These are phyloP conservation scores for Phrynocephalus guinanensis DNA, from an alignment of 2,797 vertebrate genomes.

Conservation along the genomic window DNA sequence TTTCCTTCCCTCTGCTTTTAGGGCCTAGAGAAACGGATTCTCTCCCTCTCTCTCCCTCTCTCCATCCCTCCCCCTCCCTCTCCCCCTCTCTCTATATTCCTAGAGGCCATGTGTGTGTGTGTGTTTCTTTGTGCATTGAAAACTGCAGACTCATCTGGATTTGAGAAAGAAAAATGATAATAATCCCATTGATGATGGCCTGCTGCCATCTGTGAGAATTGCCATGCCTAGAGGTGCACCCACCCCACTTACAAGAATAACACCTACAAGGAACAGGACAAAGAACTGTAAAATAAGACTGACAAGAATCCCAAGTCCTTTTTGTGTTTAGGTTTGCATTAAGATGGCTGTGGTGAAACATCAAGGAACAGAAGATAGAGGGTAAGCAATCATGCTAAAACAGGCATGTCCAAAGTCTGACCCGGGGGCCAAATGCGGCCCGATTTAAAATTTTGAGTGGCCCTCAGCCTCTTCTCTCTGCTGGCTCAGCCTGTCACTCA, in stretches of 20 bases:
- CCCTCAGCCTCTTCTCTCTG: too few relatives aligned
- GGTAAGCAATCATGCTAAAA: background rate
- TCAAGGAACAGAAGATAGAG: background rate
- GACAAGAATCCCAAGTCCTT: background rate
- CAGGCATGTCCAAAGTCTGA: too few relatives aligned
- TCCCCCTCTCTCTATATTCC: too few relatives aligned
- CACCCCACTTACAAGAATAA: background rate
- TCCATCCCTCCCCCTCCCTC: too few relatives aligned
- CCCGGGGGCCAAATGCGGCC: too few relatives aligned
- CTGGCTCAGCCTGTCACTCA: too few relatives aligned
- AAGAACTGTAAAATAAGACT: slow-evolving; percentile 24
- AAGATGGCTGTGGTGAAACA: background rate
- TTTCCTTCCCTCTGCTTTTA: too few relatives aligned
- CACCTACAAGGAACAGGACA: background rate
- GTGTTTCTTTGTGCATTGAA: slow-evolving; percentile 4
- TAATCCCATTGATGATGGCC: slow-evolving; percentile 41
- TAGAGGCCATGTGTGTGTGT: too few relatives aligned
- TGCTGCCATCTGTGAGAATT: background rate
- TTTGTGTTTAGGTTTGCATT: slow-evolving; percentile 14
- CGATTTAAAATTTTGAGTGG: too few relatives aligned
- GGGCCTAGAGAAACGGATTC: too few relatives aligned
- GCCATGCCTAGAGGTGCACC: rapidly evolving
- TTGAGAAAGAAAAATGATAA: slow-evolving; percentile 18
- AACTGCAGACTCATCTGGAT: background rate
- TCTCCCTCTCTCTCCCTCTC: too few relatives aligned